These are phyloP conservation scores for Gambusia holbrooki DNA, from an alignment of 2,113 vertebrate species.

Conservation along the genomic window DNA sequence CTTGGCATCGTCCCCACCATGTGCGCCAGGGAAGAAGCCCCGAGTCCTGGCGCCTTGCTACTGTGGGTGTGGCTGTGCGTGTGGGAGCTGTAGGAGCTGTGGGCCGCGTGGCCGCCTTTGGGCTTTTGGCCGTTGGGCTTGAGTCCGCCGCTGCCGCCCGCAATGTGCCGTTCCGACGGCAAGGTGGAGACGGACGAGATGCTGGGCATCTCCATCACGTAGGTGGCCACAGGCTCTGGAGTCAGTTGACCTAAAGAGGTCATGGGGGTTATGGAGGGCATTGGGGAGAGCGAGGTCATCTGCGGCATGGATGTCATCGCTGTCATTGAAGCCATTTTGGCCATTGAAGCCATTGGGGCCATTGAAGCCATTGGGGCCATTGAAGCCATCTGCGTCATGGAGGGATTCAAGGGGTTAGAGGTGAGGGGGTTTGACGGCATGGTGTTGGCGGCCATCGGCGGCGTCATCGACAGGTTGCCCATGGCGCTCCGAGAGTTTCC, in stretches of 20 bases:
- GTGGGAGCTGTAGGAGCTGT: conserved; percentile 53
- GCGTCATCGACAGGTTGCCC: conserved; percentile 65
- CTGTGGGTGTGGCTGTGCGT: conserved; percentile 65
- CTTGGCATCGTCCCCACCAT: conserved; percentile 76
- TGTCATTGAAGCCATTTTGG: conserved; percentile 46
- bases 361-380: conserved; percentile 58
- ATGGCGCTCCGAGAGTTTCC: conserved; percentile 79
- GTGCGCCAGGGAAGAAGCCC: conserved; percentile 68
- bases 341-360: conserved; percentile 53
- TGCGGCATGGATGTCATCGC: conserved; percentile 53
- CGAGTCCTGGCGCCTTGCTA: conserved; percentile 71
- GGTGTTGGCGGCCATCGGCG: conserved; percentile 64
- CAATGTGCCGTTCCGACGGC: conserved; percentile 67
- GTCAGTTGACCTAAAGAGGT: conserved; percentile 73
- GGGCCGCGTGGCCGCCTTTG: conserved; percentile 68
- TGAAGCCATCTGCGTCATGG: conserved; percentile 52
- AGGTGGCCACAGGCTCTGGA: conserved; percentile 87
- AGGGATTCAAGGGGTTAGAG: conserved; percentile 56
- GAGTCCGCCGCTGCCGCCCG: conserved; percentile 51
- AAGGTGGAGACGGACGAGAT: conserved; percentile 69
- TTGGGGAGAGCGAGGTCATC: conserved; percentile 41
- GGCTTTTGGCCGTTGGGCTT: conserved; percentile 90
- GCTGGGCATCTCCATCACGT: conserved; percentile 86
- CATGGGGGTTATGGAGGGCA: conserved; percentile 59
- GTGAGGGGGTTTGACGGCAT: conserved; percentile 69